Evolutionary conservation across 2,888 invertebrate species (phyloP).

Genomic region (Pollenia labialis): DNA sequence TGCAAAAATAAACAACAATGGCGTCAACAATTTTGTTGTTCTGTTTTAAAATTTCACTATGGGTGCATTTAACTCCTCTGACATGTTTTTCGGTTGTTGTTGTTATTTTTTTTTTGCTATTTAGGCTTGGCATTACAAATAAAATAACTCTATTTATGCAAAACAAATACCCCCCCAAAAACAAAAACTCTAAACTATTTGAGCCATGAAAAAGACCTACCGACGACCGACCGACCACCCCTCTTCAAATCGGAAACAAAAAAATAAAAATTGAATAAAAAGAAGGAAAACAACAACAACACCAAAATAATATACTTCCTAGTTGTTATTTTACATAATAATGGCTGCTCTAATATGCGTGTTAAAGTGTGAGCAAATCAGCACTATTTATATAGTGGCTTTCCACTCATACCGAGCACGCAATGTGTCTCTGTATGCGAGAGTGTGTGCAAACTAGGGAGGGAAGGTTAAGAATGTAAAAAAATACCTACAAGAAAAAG

Average conservation of each 20-base stretch:
- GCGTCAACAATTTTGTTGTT: slow-evolving; percentile 46
- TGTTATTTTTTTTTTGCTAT: slow-evolving; percentile 41
- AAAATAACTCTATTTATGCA: slow-evolving; percentile 70
- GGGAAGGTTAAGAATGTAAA: slow-evolving; percentile 25
- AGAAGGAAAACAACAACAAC: neutral
- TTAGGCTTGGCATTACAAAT: slow-evolving; percentile 66
- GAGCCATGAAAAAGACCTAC: slow-evolving; percentile 4
- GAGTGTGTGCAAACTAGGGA: slow-evolving; percentile 1
- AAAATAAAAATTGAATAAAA: slow-evolving; percentile 37
- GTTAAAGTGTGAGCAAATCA: slow-evolving; percentile 71
- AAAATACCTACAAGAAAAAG: slow-evolving; percentile 37
- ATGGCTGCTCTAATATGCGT: slow-evolving; percentile 74
- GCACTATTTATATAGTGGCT: slow-evolving; percentile 65
- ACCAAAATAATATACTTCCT: slow-evolving; percentile 48
- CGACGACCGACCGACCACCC: slow-evolving; percentile 35
- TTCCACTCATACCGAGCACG: slow-evolving; percentile 64
- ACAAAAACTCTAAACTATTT: slow-evolving; percentile 25
- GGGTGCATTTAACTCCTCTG: slow-evolving; percentile 70
- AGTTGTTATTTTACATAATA: slow-evolving; percentile 67
- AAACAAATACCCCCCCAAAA: slow-evolving; percentile 66
- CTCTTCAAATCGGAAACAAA: slow-evolving; percentile 7
- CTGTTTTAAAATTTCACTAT: slow-evolving; percentile 34
- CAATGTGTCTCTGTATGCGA: slow-evolving; percentile 17
- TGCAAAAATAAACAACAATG: slow-evolving; percentile 65
- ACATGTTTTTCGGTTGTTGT: slow-evolving; percentile 45